A percentile compares a stretch with the other conserved stretches of the same genome.
These are phyloP conservation scores for Solenopsis fugax DNA, from an alignment of 1,140 invertebrate species.

Conservation along the genomic window DNA sequence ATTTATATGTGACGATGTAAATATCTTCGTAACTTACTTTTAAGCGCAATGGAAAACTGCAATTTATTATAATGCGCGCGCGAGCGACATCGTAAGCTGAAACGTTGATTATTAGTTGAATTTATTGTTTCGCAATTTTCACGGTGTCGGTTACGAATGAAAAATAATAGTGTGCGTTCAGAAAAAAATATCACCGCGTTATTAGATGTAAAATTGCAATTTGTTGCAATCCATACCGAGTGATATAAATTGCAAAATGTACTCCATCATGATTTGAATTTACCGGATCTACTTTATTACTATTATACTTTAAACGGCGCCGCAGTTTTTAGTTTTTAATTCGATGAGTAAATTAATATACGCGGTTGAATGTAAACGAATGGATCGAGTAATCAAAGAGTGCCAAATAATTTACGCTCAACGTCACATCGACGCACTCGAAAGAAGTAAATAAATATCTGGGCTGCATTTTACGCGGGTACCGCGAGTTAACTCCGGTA, in stretches of 20 bases:
- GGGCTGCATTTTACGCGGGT: constrained; percentile 6
- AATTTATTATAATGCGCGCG: neutral
- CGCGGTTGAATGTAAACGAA: constrained; percentile 12
- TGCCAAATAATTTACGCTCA: constrained; percentile 22
- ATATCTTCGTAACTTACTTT: neutral
- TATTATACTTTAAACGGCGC: neutral
- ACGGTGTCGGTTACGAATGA: neutral
- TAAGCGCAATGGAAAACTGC: neutral
- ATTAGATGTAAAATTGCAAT: constrained; percentile 13
- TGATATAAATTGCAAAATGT: constrained; percentile 12
- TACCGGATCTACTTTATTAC: neutral
- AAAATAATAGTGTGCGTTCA: neutral
- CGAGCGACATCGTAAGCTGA: constrained; percentile 6
- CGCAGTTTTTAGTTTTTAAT: neutral
- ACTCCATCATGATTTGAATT: neutral
- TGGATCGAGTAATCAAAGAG: constrained; percentile 25
- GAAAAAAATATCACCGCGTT: neutral
- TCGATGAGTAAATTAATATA: constrained; percentile 26
- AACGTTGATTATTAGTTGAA: neutral
- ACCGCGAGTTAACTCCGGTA: neutral
- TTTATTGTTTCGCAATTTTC: constrained; percentile 1
- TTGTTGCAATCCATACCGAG: neutral
- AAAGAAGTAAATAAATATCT: constrained; percentile 51
- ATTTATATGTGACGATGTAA: neutral
- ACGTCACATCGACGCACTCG: neutral